These are phyloP conservation scores for Lasioglossum leucozonium DNA, from an alignment of 2,888 invertebrate species.

Conservation along the genomic window DNA sequence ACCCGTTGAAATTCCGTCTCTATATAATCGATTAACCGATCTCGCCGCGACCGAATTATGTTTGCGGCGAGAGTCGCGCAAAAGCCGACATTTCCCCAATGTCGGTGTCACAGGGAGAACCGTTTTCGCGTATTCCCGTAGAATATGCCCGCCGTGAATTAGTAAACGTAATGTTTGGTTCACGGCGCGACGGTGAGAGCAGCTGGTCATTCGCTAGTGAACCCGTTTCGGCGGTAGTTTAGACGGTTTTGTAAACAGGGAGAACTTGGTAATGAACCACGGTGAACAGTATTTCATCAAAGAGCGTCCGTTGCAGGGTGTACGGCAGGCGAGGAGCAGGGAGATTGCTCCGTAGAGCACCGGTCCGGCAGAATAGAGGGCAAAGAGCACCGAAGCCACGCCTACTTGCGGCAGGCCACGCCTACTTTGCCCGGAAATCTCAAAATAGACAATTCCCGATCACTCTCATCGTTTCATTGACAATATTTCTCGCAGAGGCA, in stretches of 20 bases:
- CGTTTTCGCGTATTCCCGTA: too few species aligned
- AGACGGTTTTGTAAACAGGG: background rate
- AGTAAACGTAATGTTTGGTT: background rate
- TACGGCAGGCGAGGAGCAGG: background rate
- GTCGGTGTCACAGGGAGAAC: background rate
- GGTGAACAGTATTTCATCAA: background rate
- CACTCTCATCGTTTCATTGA: too few species aligned
- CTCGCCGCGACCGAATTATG: slow-evolving; percentile 54
- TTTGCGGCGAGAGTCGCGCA: slow-evolving; percentile 2
- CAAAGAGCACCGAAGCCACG: background rate
- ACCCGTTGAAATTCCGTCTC: slow-evolving; percentile 3
- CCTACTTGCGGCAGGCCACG: background rate
- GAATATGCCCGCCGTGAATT: background rate
- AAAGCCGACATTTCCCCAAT: background rate
- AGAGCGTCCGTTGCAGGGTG: background rate
- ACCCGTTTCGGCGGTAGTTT: background rate
- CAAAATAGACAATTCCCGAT: too few species aligned
- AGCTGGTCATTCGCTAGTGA: background rate
- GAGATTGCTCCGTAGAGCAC: too few species aligned
- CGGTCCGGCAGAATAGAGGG: background rate
- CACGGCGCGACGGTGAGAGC: background rate
- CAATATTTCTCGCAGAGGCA: background rate
- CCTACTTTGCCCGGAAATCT: background rate
- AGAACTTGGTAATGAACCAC: background rate
- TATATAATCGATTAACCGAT: slow-evolving; percentile 30